Evolutionary conservation across 2,797 vertebrate genomes (phyloP), one percentile per base, ranked within the genome.

Genomic region (Melanotaenia trifasciata): DNA sequence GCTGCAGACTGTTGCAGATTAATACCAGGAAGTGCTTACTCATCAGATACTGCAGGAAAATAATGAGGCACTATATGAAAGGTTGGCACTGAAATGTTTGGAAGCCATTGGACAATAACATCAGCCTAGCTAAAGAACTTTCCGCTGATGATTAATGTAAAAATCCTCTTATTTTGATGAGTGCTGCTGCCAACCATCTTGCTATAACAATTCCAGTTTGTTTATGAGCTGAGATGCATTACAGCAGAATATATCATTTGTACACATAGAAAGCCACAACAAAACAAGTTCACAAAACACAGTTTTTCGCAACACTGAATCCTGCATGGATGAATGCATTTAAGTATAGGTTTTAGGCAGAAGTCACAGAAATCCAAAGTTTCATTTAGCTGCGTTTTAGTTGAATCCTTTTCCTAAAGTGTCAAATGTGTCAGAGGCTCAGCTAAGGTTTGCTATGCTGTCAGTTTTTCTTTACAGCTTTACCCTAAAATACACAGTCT

Each of bases 131-230:
- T 43, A 54, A 72, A 76, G 73, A 71, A 81, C 64, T 79, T 76
- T 78, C 68, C 28, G 69, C 73, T 61, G 83, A 32, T 77, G 78
- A 89, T 87, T 84, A 83, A 79, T 67, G 64, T 78, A 58, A 64
- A 86, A 88, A 90, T 86, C 80, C 78, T 87, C 77, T 83, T 77
- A 76, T 4, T 18, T 14, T 68, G 73, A 68, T 65, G 53, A 51
- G 59, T 43, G 40, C 32, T 68, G 74, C 84, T 76, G 67, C 43
- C 61, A 3, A 66, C 58, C 47, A 71, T 75, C 64, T 58, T 36
- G 76, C 50, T 64, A 40, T 70, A 84, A 74, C 50, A 69, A 86
- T 76, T 68, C 38, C 57, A 80, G 84, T 81, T 61, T 54, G 36
- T 80, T 76, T 72, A 72, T 67, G 30, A 74, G 72, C 63, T 11